A percentile compares a stretch with the other conserved stretches of the same genome.
phyloP scores from a whole-genome alignment of 2,113 vertebrate genomes.

The Hoplias malabaricus region DNA sequence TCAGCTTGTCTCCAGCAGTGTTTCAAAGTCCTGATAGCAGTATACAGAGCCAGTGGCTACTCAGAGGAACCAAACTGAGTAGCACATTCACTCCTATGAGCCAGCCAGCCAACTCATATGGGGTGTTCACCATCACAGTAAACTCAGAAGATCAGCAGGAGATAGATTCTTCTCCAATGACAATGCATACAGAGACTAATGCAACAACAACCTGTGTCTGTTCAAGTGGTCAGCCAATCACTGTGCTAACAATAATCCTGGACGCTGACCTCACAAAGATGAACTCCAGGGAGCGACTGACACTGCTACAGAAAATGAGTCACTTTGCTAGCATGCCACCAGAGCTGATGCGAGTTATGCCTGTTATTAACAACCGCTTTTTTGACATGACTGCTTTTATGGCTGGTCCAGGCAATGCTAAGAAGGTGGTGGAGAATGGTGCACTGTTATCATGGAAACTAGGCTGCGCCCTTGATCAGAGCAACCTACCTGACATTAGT shows the following conservation, averaged over 20 bases:
- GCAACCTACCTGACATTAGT: slow-evolving; percentile 86
- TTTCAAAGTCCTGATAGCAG: slow-evolving; percentile 66
- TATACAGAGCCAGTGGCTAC: slow-evolving; percentile 27
- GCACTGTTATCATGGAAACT: slow-evolving; percentile 93
- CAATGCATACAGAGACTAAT: slow-evolving; percentile 67
- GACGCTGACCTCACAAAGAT: slow-evolving; percentile 97
- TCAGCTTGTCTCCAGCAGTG: slow-evolving; percentile 78
- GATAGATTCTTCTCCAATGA: slow-evolving; percentile 75
- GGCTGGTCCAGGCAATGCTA: slow-evolving; percentile 96
- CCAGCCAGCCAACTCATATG: no score
- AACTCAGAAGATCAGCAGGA: slow-evolving; percentile 89
- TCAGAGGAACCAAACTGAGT: slow-evolving; percentile 49
- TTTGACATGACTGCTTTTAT: slow-evolving; percentile 98
- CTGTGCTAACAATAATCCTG: slow-evolving; percentile 91
- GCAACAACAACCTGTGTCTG: slow-evolving; percentile 78
- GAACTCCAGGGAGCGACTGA: slow-evolving; percentile 85
- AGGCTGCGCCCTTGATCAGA: slow-evolving; percentile 89
- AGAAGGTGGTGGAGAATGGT: slow-evolving; percentile 95
- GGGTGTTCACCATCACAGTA: slow-evolving; percentile 90
- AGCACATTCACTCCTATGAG: slow-evolving; percentile 74
- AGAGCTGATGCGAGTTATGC: slow-evolving; percentile 88
- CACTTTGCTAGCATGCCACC: slow-evolving; percentile 87
- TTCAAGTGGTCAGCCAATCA: slow-evolving; percentile 82
- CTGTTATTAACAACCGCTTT: slow-evolving; percentile 94
- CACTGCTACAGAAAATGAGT: slow-evolving; percentile 82